Base-by-base conservation (phyloP, 2,797 vertebrate genomes). In the Sebastes oblongus region DNA sequence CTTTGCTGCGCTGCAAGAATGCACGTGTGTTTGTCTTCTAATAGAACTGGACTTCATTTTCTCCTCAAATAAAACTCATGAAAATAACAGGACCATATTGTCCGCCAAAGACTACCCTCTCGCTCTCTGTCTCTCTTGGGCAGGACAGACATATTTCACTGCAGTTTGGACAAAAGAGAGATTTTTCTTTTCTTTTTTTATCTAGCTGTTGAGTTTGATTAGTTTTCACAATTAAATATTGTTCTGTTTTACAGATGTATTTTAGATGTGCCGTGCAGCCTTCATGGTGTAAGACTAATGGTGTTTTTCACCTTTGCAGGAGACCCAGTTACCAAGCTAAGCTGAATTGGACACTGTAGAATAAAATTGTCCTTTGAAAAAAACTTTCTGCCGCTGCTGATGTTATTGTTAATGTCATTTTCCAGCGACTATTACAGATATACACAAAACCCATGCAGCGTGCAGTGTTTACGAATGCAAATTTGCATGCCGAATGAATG, bases 271-370 rank as follows among this genome's bases (percentile, higher is more conserved):
- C 74, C 3, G 1, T 52, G 77, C 83, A 73, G 75, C 84, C 77
- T 65, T 87, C 77, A 52, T 84, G 76, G 74, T 83, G 60, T 66
- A 80, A 81, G 77, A 91, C 81, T 90, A 83, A 93, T 91, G 72
- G 86, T 86, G 81, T 79, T 78, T 87, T 90, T 93, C 82, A 92
- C 92, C 87, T 92, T 90, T 88, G 50, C 78, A 79, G 81, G 77
- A 88, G 74, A 84, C 77, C 82, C 66, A 75, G 71, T 91, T 85
- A 66, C 65, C 71, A 76, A 77, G 71, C 82, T 75, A 66, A 70
- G 61, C 89, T 81, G 81, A 82, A 80, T 83, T 72, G 75, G 68
- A 83, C 56, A 50, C 52, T 59, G 66, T 25, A 13, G 16, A 24
- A 32, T 80, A 73, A 86, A 88, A 83, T 24, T 61, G 24, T 67